phyloP scores from a whole-genome alignment of 2,888 invertebrate genomes.

The Busseola fusca region DNA sequence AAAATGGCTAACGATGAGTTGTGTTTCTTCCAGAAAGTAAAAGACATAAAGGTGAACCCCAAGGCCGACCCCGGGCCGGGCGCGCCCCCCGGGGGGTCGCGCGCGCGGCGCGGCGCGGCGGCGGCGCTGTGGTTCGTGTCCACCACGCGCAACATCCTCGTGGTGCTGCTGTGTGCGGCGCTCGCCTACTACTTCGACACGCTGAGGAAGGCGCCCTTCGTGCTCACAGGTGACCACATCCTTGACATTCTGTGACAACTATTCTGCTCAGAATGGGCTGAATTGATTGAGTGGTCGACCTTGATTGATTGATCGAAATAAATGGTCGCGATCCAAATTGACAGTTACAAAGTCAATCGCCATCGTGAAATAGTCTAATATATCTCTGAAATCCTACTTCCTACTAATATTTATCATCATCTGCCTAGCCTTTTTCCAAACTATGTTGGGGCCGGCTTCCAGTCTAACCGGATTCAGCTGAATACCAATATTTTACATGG shows the following conservation, averaged over 20 bases:
- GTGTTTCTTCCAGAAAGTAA: constrained; percentile 90
- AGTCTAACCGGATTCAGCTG: no score
- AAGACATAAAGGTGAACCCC: constrained; percentile 88
- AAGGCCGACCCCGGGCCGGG: constrained; percentile 60
- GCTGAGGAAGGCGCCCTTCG: constrained; percentile 90
- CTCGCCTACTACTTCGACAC: constrained; percentile 91
- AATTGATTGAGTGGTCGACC: not conserved
- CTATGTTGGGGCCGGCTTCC: no score
- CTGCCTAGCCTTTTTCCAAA: no score
- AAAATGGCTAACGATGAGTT: not conserved
- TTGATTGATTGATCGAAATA: not conserved
- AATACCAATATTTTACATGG: no score
- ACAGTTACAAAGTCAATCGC: not conserved
- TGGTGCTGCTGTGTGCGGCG: constrained; percentile 91
- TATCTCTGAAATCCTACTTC: not conserved
- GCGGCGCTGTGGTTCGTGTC: constrained; percentile 92
- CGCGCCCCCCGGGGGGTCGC: constrained; percentile 66
- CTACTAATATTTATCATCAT: no score
- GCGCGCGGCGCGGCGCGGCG: constrained; percentile 77
- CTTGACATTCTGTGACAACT: no score
- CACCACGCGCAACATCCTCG: constrained; percentile 93
- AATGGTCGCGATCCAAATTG: not conserved
- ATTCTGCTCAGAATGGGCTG: no score
- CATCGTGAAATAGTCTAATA: not conserved
- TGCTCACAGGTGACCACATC: constrained; percentile 88